Base-by-base conservation (phyloP, 2,797 vertebrate genomes). In the Forpus xanthops region DNA sequence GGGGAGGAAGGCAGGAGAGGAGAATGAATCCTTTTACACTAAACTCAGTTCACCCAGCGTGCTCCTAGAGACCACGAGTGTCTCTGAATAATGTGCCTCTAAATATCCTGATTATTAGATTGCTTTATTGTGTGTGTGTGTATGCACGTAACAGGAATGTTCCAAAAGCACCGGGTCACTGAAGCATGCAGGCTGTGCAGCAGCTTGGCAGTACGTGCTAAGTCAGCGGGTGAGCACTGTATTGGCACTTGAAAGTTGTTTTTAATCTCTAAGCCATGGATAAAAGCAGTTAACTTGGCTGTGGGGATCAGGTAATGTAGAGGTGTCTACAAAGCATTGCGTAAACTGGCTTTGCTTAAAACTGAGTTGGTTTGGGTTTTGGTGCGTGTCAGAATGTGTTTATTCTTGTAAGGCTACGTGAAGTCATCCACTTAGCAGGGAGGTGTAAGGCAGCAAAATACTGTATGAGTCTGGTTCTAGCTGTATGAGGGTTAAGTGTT, bases 361-460 rank as follows among this genome's bases (percentile, higher is more conserved):
- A 47, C 64, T 67, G 33, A 61, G 41, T 39, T 91, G 81, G 53
- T 73, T 93, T 58, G 33, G 70, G 90, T 92, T 89, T 73, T 3
- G 8, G 35, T 85, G 56, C 6, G 0, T 86, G 66, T 87, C 35
- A 62, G 94, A 73, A 35, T 88, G 16, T 53, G 67, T 85, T 87
- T 88, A 28, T 87, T 94, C 79, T 73, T 80, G 64, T 42, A 33
- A 70, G 80, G 62, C 55, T 82, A 9, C 14, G 35, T 95, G 93
- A 84, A 91, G 78, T 90, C 93, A 96, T 77, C 81, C 30, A 8
- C 73, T 92, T 72, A 71, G 44, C 77, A 78, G 87, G 73, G 78
- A 88, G 79, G 71, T 94, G 47, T 91, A 37, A 86, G 62, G 21
- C 39, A 47, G 75, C 39, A 74, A 77, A 77, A 44, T 41, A 62